Evolutionary conservation across 2,797 vertebrate species (phyloP).

Genomic region (Adelosebastes latens): DNA sequence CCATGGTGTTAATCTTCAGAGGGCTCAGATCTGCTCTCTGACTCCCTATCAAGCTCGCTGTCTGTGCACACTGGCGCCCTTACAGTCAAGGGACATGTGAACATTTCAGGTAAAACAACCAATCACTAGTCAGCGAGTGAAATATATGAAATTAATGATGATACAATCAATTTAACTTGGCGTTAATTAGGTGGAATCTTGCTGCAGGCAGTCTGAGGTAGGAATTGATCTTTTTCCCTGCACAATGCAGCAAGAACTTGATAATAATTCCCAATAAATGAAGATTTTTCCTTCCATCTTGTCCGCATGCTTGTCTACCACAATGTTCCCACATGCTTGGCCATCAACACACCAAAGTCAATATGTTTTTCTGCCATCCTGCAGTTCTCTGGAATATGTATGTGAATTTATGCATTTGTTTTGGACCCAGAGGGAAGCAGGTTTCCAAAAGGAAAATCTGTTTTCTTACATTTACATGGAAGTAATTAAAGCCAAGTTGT

Average conservation of each 20-base stretch:
- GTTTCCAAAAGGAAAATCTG: slow-evolving; percentile 33
- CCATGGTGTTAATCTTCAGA: slow-evolving; percentile 72
- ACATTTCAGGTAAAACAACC: slow-evolving; percentile 4
- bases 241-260: slow-evolving; percentile 1
- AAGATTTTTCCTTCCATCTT: slow-evolving; percentile 6
- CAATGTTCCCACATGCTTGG: slow-evolving; percentile 17
- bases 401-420: slow-evolving; percentile 33
- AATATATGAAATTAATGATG: slow-evolving; percentile 20
- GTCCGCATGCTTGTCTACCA: slow-evolving; percentile 36
- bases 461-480: slow-evolving; percentile 44
- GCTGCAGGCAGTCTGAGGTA: slow-evolving; percentile 29
- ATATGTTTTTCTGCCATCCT: slow-evolving; percentile 4
- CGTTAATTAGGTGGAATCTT: slow-evolving; percentile 21
- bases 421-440: slow-evolving; percentile 24
- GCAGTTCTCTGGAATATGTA: slow-evolving; percentile 29
- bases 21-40: slow-evolving; percentile 60
- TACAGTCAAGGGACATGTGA: background rate
- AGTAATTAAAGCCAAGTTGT: slow-evolving; percentile 56
- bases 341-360: slow-evolving; percentile 21
- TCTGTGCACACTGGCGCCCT: slow-evolving; percentile 20
- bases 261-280: background rate
- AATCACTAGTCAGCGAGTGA: background rate
- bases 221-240: slow-evolving; percentile 1
- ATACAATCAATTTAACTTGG: slow-evolving; percentile 23
- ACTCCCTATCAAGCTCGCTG: slow-evolving; percentile 34